Conservation (phyloP, 2,797 vertebrate genomes). For the Clarias fuscus region DNA sequence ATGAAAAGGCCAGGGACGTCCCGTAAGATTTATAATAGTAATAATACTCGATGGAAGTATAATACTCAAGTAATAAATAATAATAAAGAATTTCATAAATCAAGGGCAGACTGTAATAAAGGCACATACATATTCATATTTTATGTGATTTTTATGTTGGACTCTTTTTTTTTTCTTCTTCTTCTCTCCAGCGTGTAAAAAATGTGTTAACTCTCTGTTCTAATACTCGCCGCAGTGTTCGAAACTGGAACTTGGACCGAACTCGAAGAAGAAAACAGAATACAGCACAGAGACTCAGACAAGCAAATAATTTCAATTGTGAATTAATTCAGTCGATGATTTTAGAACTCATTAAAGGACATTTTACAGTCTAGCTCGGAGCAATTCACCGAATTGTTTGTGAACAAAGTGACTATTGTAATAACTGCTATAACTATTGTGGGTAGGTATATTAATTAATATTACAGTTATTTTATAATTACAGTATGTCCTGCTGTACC, state of each 20-base stretch:
- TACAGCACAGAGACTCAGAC: constrained; percentile 40
- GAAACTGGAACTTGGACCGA: constrained; percentile 48
- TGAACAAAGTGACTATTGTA: constrained; percentile 66
- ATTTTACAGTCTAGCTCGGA: constrained; percentile 65
- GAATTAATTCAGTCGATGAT: constrained; percentile 67
- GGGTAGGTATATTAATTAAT: constrained; percentile 72
- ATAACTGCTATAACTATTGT: constrained; percentile 71
- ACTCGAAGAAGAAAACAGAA: constrained; percentile 40
- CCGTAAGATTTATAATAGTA: not conserved
- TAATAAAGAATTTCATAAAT: not conserved
- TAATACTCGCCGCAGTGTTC: constrained; percentile 27
- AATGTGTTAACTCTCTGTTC: not conserved
- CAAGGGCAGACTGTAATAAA: constrained; percentile 16
- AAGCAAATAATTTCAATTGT: constrained; percentile 48
- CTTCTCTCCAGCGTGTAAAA: not conserved
- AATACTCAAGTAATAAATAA: constrained; percentile 14
- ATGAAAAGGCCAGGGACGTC: not conserved
- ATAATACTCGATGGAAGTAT: not conserved
- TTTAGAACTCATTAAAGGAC: constrained; percentile 66
- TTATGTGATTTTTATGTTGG: constrained; percentile 10
- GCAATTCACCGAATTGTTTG: constrained; percentile 61
- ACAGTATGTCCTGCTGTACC: constrained; percentile 64
- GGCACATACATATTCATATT: constrained; percentile 8
- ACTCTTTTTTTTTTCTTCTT: constrained; percentile 5
- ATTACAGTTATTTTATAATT: constrained; percentile 72